These are phyloP conservation scores for Eupithecia insigniata DNA, from an alignment of 2,888 invertebrate genomes.

Conservation along the genomic window DNA sequence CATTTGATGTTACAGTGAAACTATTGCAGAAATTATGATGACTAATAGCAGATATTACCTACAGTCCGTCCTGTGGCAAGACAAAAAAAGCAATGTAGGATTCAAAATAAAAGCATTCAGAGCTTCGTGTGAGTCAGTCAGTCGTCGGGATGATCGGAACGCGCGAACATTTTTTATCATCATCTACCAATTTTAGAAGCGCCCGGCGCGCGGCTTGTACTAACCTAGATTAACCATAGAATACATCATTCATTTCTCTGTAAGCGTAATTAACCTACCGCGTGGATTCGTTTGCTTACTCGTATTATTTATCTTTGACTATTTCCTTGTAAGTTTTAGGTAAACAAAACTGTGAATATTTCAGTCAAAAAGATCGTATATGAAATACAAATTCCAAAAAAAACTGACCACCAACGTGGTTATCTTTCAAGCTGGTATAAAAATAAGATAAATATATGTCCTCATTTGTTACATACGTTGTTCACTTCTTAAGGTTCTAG, in stretches of 20 bases:
- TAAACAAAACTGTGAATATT: neutral
- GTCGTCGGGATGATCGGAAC: conserved; percentile 26
- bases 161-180: conserved; percentile 63
- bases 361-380: neutral
- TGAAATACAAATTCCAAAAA: neutral
- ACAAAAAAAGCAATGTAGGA: conserved; percentile 55
- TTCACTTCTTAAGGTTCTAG: neutral
- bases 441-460: neutral
- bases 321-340: neutral
- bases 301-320: neutral
- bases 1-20: neutral
- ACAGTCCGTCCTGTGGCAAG: conserved; percentile 48
- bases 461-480: neutral
- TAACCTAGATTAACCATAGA: neutral
- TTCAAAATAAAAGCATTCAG: conserved; percentile 48
- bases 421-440: neutral
- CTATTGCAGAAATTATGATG: neutral
- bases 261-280: conserved; percentile 6
- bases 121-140: conserved; percentile 62
- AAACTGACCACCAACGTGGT: neutral
- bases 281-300: neutral
- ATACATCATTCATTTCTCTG: conserved; percentile 8
- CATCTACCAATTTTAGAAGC: conserved; percentile 62
- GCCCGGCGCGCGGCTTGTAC: neutral
- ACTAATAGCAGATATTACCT: neutral